phyloP scores from a whole-genome alignment of 2,888 invertebrate genomes.

The Caenorhabditis sp. region DNA sequence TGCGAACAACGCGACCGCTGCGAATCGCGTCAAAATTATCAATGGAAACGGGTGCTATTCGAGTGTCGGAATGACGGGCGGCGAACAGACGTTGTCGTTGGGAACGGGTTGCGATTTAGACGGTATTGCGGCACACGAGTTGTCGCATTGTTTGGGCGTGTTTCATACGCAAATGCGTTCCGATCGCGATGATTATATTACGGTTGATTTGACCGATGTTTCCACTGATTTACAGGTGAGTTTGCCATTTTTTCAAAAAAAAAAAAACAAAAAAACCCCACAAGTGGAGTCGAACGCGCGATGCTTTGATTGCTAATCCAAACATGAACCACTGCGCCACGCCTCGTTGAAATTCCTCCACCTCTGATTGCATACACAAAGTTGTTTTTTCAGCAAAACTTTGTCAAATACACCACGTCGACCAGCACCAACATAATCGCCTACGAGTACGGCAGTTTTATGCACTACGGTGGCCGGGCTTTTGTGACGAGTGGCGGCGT shows the following conservation, averaged over 20 bases:
- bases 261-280: too few relatives aligned
- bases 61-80: slow-evolving; percentile 40
- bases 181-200: slow-evolving; percentile 44
- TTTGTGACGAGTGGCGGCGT: slow-evolving; percentile 23
- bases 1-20: slow-evolving; percentile 16
- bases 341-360: too few relatives aligned
- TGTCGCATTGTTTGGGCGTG: slow-evolving; percentile 41
- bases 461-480: slow-evolving; percentile 42
- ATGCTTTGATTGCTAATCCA: too few relatives aligned
- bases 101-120: slow-evolving; percentile 44
- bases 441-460: slow-evolving; percentile 48
- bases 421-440: slow-evolving; percentile 18
- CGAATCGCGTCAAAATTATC: slow-evolving; percentile 42
- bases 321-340: too few relatives aligned
- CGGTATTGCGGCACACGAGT: slow-evolving; percentile 46
- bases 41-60: slow-evolving; percentile 48
- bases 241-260: too few relatives aligned
- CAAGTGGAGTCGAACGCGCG: too few relatives aligned
- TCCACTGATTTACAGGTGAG: slow-evolving; percentile 2
- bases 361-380: too few relatives aligned
- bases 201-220: slow-evolving; percentile 43
- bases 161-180: slow-evolving; percentile 50
- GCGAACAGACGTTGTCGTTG: slow-evolving; percentile 41
- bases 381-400: slow-evolving; percentile 12
- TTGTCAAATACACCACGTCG: slow-evolving; percentile 14